These are phyloP conservation scores for Diachasmimorpha longicaudata DNA, from an alignment of 1,140 invertebrate species.

Conservation along the genomic window DNA sequence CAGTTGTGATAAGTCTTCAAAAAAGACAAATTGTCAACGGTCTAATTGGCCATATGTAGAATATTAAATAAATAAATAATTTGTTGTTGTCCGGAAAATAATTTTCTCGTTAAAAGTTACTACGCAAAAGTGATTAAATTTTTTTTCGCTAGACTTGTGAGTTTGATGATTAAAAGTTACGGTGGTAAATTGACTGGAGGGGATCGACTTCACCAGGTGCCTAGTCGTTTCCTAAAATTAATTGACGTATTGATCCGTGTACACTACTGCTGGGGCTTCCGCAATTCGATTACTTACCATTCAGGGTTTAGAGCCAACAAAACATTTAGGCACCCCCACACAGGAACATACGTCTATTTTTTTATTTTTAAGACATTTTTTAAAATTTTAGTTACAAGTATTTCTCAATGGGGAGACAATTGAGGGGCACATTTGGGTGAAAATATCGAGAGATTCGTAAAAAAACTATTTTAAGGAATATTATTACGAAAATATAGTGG, in stretches of 20 bases:
- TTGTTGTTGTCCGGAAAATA: too few species aligned
- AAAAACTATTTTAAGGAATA: neutral
- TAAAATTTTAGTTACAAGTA: too few species aligned
- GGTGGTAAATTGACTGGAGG: neutral
- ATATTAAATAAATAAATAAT: too few species aligned
- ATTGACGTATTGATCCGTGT: neutral
- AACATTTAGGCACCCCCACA: neutral
- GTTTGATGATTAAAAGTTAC: neutral
- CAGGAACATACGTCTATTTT: too few species aligned
- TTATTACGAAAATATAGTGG: too few species aligned
- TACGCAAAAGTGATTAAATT: neutral
- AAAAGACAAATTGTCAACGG: too few species aligned
- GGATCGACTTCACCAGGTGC: neutral
- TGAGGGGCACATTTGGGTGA: too few species aligned
- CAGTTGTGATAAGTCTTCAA: too few species aligned
- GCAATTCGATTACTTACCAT: neutral
- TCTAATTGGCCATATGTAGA: too few species aligned
- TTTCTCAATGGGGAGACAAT: too few species aligned
- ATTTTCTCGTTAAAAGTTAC: neutral
- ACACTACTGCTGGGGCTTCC: neutral
- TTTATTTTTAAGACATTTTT: too few species aligned
- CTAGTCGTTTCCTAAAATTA: neutral
- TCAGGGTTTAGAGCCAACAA: neutral
- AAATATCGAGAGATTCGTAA: neutral
- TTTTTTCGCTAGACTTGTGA: neutral